These are phyloP conservation scores for Pseudomugil tenellus DNA, from an alignment of 2,797 vertebrate species.

Conservation along the genomic window DNA sequence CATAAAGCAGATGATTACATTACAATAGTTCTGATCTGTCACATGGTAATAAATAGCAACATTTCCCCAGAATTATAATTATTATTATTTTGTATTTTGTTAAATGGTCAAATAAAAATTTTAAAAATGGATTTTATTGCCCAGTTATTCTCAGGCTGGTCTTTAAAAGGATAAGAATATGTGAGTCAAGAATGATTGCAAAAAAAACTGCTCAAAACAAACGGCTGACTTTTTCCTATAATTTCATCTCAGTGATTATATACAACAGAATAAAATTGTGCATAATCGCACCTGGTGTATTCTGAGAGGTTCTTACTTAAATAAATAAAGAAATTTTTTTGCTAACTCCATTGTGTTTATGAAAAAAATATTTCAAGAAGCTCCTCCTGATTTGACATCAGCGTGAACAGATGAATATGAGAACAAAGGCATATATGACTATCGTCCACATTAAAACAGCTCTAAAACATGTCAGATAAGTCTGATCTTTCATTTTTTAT, in stretches of 20 bases:
- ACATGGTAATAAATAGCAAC: too few relatives aligned
- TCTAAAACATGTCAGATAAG: constrained; percentile 33
- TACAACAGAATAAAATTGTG: not conserved
- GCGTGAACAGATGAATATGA: constrained; percentile 33
- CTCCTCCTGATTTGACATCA: constrained; percentile 20
- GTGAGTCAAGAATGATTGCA: not conserved
- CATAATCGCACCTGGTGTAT: not conserved
- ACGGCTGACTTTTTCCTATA: not conserved
- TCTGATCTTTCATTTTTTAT: constrained; percentile 12
- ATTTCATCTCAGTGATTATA: not conserved
- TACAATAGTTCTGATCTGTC: too few relatives aligned
- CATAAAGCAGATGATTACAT: too few relatives aligned
- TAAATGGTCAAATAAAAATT: too few relatives aligned
- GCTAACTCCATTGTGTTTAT: not conserved
- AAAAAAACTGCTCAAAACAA: not conserved
- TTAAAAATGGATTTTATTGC: too few relatives aligned
- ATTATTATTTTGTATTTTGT: too few relatives aligned
- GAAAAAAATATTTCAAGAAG: not conserved
- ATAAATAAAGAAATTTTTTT: not conserved
- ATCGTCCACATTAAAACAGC: constrained; percentile 33
- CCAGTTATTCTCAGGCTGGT: too few relatives aligned
- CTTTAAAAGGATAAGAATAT: not conserved
- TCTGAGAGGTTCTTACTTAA: not conserved
- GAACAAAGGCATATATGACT: constrained; percentile 29
- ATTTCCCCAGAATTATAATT: too few relatives aligned